Conservation (phyloP, 2,113 vertebrate species). For the Cavia aperea region DNA sequence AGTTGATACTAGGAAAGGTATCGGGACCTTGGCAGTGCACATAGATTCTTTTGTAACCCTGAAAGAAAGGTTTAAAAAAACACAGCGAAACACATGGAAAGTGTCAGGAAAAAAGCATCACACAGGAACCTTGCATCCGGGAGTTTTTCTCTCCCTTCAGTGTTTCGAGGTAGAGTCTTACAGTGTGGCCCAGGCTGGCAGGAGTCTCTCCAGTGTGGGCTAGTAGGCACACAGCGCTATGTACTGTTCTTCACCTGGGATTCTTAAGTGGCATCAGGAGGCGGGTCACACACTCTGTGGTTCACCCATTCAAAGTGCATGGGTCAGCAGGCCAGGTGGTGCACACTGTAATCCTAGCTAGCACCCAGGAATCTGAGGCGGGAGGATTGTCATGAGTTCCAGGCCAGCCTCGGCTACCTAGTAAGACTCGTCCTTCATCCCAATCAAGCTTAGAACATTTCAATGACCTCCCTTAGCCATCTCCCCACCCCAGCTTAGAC, state of each 20-base stretch:
- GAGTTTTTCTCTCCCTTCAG: not conserved
- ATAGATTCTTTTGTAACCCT: not conserved
- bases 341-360: not conserved
- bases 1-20: not conserved
- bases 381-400: not conserved
- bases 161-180: not conserved
- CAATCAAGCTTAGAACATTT: not conserved
- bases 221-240: too few relatives aligned
- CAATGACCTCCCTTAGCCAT: not conserved
- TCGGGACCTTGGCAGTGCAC: not conserved
- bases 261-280: not conserved
- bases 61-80: not conserved
- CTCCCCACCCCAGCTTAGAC: too few relatives aligned
- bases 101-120: not conserved
- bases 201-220: not conserved
- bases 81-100: not conserved
- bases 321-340: not conserved
- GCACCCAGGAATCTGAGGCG: not conserved
- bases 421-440: not conserved
- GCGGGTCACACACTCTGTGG: not conserved
- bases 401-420: not conserved
- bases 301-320: not conserved
- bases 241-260: not conserved
- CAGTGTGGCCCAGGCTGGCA: not conserved
- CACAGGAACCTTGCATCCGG: slow-evolving; percentile 15